A percentile compares a stretch with the other conserved stretches of the same genome.
phyloP scores from a whole-genome alignment of 1,140 invertebrate genomes.

The Aethina tumida region DNA sequence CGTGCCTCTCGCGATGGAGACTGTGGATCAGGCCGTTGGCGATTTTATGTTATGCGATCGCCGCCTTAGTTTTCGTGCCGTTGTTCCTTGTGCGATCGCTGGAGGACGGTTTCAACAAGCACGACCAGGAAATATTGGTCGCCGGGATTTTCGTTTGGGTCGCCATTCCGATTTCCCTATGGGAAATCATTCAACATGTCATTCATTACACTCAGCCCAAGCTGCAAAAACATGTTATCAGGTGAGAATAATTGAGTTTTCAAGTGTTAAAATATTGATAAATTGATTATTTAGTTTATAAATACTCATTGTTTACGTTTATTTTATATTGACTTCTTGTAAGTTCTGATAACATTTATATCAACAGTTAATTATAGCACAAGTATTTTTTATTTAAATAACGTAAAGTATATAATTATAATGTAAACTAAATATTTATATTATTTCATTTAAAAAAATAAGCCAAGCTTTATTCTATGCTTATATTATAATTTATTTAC shows the following conservation, averaged over 20 bases:
- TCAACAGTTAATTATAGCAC: too few relatives aligned
- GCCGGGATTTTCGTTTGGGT: slow-evolving; percentile 85
- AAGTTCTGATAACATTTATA: slow-evolving; percentile 4
- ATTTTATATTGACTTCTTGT: slow-evolving; percentile 2
- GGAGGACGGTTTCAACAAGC: slow-evolving; percentile 59
- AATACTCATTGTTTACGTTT: too few relatives aligned
- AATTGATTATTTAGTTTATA: neutral
- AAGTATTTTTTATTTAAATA: too few relatives aligned
- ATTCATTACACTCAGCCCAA: slow-evolving; percentile 88
- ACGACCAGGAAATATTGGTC: slow-evolving; percentile 70
- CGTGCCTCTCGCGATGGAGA: slow-evolving; percentile 54
- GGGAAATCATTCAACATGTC: slow-evolving; percentile 90
- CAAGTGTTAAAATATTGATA: too few relatives aligned
- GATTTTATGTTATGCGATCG: slow-evolving; percentile 65
- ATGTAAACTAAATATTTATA: neutral
- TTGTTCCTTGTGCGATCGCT: slow-evolving; percentile 65
- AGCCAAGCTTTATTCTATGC: neutral
- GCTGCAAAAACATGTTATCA: slow-evolving; percentile 89
- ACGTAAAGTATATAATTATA: neutral
- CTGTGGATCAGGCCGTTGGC: slow-evolving; percentile 80
- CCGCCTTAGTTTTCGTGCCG: slow-evolving; percentile 75
- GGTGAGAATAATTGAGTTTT: slow-evolving; percentile 42
- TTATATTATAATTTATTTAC: slow-evolving; percentile 32
- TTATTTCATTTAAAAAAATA: neutral
- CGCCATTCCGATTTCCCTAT: slow-evolving; percentile 84